Base-by-base conservation (phyloP, 2,888 invertebrate genomes). In the Amblyjoppa proteus region DNA sequence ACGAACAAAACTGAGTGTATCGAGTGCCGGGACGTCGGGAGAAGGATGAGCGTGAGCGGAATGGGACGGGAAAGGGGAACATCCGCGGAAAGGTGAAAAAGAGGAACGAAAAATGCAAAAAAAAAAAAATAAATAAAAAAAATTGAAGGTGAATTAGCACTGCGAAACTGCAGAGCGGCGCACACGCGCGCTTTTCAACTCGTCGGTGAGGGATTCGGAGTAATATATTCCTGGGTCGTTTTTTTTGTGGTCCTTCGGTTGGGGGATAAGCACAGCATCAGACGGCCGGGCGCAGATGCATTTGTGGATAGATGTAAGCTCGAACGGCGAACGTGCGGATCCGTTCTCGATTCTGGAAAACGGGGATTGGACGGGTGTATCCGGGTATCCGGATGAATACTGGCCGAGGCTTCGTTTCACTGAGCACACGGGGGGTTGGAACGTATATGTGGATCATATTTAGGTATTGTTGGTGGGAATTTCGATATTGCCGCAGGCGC, bases 111-210 rank as follows among this genome's bases (percentile, higher is more conserved):
- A 73, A 78, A 73, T 20, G 20, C 20, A 66, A 5, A 31, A 13
- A 61, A 85, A 82, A 58, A 78, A 70, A 70, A 85, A 20, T 20
- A 20, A 85, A 82, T 79, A 78, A 82, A 61, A 78, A 75, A 75
- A 85, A 85, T 79, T 82, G 71, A 82, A 85, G 75, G 71, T 51
- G 61, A 74, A 49, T 56, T 41, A 13, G 31, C 20, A 34, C 6
- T 51, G 51, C 20, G 38, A n/a, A 34, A 73, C 77, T n/a, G 28
- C 61, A 31, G n/a, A 45, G 41, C 58, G 38, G 61, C 28, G n/a
- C 34, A 56, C 41, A 75, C 56, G 58, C 34, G 77, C 69, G 51
- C 51, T 81, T 84, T 68, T 68, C 68, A 61, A n/a, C 25, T 81
- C 73, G 61, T 77, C 77, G 69, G 69, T 69, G 25, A 9, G 31